Evolutionary conservation across 2,113 vertebrate genomes (phyloP), one percentile per base, ranked within the genome.

Genomic region (Pleuronectes platessa): DNA sequence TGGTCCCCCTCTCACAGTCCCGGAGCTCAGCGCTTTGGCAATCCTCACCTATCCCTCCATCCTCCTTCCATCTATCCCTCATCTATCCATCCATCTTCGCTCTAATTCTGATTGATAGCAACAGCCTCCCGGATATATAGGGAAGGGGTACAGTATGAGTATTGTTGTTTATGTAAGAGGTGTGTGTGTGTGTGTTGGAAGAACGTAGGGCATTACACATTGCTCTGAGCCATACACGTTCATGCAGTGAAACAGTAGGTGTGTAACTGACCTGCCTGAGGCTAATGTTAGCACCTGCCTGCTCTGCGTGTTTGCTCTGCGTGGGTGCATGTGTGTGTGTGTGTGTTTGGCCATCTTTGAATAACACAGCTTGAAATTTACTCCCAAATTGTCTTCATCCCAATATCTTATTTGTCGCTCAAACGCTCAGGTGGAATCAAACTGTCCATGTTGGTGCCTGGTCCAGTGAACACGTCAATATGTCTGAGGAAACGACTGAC

Each of bases 401-500:
- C 21, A 23, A 68, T 49, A 66, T 74, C 21, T 62, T 59, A 78
- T 73, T 82, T 23, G 60, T 6, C 37, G 31, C 51, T 59, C 14
- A 63, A 68, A 83, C 67, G 58, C 65, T 78, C 55, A 89, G 83
- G 74, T 59, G 58, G 72, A 84, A 89, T 91, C 87, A 84, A 89
- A 90, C 89, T 87, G 87, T 79, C 81, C 53, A 1, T 13, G 51
- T 78, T 70, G 55, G 71, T 3, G 7, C 75, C 64, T n/a, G 71
- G 75, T 85, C 71, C 83, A 72, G 54, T 67, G 71, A 68, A 53
- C 49, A 3, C 66, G 55, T 90, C 87, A 72, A 92, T 92, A 89
- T 42, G 82, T 82, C 83, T 59, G 54, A 90, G 77, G 82, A 91
- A 92, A 92, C 82, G 47, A 90, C 67, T 72, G 85, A 81, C 89